phyloP scores from a whole-genome alignment of 2,113 vertebrate species.

The Notothenia rossii region DNA sequence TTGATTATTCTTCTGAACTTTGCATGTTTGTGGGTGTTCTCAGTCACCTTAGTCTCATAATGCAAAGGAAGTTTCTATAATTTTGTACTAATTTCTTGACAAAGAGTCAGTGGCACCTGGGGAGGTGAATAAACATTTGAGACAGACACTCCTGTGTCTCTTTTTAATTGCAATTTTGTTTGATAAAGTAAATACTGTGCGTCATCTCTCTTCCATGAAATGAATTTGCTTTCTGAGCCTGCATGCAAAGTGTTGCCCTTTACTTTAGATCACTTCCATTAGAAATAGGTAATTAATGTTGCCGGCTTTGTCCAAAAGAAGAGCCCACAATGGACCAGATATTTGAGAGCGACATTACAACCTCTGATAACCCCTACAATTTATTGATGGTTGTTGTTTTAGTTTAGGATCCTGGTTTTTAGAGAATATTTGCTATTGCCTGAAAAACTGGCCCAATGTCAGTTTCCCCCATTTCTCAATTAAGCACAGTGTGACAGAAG shows the following conservation, averaged over 20 bases:
- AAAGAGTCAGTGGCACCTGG: conserved; percentile 42
- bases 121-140: conserved; percentile 52
- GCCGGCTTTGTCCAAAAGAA: neutral
- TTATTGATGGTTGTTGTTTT: conserved; percentile 36
- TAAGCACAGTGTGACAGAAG: conserved; percentile 32
- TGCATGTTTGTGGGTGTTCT: neutral
- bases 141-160: conserved; percentile 46
- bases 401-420: conserved; percentile 31
- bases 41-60: conserved; percentile 29
- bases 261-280: conserved; percentile 41
- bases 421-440: conserved; percentile 35
- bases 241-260: conserved; percentile 43
- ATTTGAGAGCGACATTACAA: conserved; percentile 33
- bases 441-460: conserved; percentile 52
- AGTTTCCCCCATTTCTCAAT: conserved; percentile 44
- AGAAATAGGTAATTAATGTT: conserved; percentile 54
- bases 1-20: conserved; percentile 21
- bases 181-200: conserved; percentile 51
- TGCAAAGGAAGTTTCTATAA: conserved; percentile 29
- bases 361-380: conserved; percentile 42
- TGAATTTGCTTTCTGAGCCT: conserved; percentile 45
- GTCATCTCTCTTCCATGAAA: conserved; percentile 61
- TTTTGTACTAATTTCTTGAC: conserved; percentile 40
- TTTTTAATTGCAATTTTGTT: conserved; percentile 57
- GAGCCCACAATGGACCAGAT: conserved; percentile 29